phyloP scores from a whole-genome alignment of 2,113 vertebrate genomes.

The Catagonus wagneri region DNA sequence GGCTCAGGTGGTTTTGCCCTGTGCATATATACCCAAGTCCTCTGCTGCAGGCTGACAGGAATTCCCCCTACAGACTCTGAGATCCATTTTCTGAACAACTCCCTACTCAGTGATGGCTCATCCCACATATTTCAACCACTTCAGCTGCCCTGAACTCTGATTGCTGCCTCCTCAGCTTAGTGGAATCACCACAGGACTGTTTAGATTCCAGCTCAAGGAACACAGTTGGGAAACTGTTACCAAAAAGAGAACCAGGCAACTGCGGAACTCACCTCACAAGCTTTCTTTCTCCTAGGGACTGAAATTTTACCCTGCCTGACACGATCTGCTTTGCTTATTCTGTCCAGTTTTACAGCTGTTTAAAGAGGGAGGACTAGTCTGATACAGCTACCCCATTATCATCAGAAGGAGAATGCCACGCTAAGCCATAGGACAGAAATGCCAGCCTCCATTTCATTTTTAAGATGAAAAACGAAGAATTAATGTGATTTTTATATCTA shows the following conservation, averaged over 20 bases:
- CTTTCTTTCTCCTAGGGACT: neutral
- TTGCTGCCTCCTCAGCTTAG: neutral
- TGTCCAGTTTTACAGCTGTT: neutral
- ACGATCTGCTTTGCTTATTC: neutral
- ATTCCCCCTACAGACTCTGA: neutral
- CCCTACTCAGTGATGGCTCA: neutral
- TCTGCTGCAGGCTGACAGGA: neutral
- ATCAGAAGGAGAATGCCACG: neutral
- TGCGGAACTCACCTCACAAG: neutral
- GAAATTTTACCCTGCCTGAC: neutral
- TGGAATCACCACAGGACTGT: neutral
- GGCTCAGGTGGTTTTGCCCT: neutral
- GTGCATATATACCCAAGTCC: neutral
- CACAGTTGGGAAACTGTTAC: neutral
- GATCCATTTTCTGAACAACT: neutral
- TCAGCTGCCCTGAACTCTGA: neutral
- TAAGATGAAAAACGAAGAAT: neutral
- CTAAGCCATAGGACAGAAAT: neutral
- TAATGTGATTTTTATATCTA: neutral
- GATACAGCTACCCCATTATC: neutral
- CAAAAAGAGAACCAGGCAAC: neutral
- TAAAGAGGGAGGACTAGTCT: neutral
- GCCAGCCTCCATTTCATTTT: neutral
- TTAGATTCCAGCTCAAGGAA: neutral
- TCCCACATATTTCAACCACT: neutral